Conservation (phyloP, 2,797 vertebrate species). For the Sebastes steindachneri region DNA sequence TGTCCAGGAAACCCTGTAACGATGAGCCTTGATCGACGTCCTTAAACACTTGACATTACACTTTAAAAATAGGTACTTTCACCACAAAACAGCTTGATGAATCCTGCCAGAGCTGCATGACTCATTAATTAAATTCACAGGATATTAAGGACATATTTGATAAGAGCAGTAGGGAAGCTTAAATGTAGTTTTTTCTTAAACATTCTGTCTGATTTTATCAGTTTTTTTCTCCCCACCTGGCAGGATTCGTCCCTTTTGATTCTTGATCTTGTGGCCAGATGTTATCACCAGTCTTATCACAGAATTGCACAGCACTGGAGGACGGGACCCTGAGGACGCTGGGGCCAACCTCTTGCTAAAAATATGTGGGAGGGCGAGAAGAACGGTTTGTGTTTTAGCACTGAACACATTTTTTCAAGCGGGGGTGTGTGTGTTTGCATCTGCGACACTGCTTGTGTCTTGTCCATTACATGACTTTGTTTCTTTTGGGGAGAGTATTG, state of each 20-base stretch:
- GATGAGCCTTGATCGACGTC: slow-evolving; percentile 26
- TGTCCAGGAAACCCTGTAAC: neutral
- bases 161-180: slow-evolving; percentile 43
- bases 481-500: neutral
- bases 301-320: slow-evolving; percentile 57
- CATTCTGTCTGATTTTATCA: slow-evolving; percentile 54
- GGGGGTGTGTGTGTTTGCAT: neutral
- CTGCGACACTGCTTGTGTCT: neutral
- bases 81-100: slow-evolving; percentile 9
- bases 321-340: slow-evolving; percentile 51
- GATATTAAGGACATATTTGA: slow-evolving; percentile 36
- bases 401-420: neutral
- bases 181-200: slow-evolving; percentile 51
- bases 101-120: slow-evolving; percentile 5
- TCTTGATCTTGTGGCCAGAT: slow-evolving; percentile 63
- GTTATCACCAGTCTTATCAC: slow-evolving; percentile 66
- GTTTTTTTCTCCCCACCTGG: slow-evolving; percentile 35
- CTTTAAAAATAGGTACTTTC: slow-evolving; percentile 15
- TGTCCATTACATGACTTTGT: neutral
- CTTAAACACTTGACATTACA: slow-evolving; percentile 31
- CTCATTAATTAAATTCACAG: slow-evolving; percentile 57
- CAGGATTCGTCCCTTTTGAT: slow-evolving; percentile 50
- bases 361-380: slow-evolving; percentile 27
- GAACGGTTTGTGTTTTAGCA: slow-evolving; percentile 2
- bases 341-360: slow-evolving; percentile 14